Conservation (phyloP, 2,113 vertebrate genomes). For the Clarias macrocephalus region DNA sequence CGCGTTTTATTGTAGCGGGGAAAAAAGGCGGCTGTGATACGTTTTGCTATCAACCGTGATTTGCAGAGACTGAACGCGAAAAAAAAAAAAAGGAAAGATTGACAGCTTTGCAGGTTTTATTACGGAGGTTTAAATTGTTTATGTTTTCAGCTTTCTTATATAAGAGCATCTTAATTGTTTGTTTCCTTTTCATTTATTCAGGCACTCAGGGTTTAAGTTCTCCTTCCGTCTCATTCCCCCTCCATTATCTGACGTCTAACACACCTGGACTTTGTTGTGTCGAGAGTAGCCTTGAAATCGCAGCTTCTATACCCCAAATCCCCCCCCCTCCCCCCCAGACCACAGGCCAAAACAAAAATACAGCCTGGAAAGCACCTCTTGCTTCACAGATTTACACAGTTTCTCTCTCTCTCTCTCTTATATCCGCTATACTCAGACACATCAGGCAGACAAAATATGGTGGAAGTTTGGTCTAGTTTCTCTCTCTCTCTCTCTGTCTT, state of each 20-base stretch:
- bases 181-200: not conserved
- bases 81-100: not conserved
- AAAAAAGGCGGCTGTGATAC: not conserved
- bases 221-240: not conserved
- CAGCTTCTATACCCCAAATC: no score
- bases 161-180: not conserved
- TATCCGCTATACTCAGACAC: not conserved
- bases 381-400: not conserved
- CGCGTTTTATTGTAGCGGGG: not conserved
- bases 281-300: conserved; percentile 28
- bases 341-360: conserved; percentile 45
- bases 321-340: conserved; percentile 8
- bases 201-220: not conserved
- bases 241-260: conserved; percentile 4
- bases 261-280: conserved; percentile 30
- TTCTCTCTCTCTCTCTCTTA: not conserved
- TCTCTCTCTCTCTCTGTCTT: conserved; percentile 21
- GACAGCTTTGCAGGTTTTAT: not conserved
- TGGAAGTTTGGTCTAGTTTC: not conserved
- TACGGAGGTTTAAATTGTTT: not conserved
- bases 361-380: conserved; percentile 35
- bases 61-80: not conserved
- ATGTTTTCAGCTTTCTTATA: not conserved
- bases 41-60: not conserved
- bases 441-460: conserved; percentile 12